Evolutionary conservation across 1,140 invertebrate species (phyloP).

Genomic region (Pseudomyrmex dendroicus): DNA sequence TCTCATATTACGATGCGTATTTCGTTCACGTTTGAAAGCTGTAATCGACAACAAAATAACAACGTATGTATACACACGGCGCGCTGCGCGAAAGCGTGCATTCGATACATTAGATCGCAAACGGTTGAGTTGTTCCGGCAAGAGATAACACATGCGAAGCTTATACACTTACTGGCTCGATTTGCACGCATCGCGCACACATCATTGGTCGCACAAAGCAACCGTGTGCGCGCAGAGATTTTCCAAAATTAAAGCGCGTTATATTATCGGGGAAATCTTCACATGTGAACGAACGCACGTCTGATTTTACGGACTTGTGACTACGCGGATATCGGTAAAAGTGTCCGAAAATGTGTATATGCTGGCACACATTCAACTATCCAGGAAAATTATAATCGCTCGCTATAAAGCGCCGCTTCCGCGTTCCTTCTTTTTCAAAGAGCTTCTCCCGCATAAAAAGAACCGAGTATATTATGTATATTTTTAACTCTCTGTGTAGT

Average conservation of each 20-base stretch:
- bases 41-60: not conserved
- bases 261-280: constrained; percentile 27
- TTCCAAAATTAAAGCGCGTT: constrained; percentile 61
- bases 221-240: constrained; percentile 12
- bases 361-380: constrained; percentile 31
- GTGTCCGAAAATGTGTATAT: constrained; percentile 38
- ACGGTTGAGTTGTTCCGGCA: not conserved
- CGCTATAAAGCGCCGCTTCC: not conserved
- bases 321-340: constrained; percentile 21
- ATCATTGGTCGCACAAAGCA: constrained; percentile 43
- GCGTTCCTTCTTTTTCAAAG: constrained; percentile 49
- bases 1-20: not conserved
- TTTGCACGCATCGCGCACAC: constrained; percentile 14
- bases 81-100: not conserved
- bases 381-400: constrained; percentile 19
- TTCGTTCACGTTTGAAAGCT: not conserved
- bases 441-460: not conserved
- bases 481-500: not conserved
- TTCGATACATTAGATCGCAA: constrained; percentile 50
- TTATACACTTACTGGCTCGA: constrained; percentile 19
- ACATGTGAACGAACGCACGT: constrained; percentile 9
- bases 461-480: not conserved
- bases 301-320: constrained; percentile 39
- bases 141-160: constrained; percentile 32
- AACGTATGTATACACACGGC: not conserved